Evolutionary conservation across 1,140 invertebrate species (phyloP), one percentile per base, ranked within the genome.

Genomic region (Drepana arcuata): DNA sequence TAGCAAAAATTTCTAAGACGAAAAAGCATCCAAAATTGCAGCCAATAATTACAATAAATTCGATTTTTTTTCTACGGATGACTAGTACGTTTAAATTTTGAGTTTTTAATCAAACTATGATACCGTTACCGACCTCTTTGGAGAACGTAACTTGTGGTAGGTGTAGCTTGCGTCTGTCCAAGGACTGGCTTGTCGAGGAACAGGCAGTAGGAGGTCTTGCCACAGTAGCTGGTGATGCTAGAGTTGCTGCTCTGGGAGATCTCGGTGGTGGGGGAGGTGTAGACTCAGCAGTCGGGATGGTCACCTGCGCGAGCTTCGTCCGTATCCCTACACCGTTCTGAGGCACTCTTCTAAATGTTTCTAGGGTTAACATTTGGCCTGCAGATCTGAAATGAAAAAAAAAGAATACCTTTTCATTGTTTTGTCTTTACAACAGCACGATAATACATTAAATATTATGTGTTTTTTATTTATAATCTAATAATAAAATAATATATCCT

Each of bases 121-220:
- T 87, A 29, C 88, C 88, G 49, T 85, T 90, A 92, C 90, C 91
- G 85, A 93, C 91, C 92, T 94, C 93, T 72, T 91, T 89, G 64
- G 87, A 93, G 83, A 93, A 94, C 16, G 92, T 92, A 60, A 94
- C 91, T 83, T 93, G 91, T 9, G 91, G 91, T 42, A 92, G 84
- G 50, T 90, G 88, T 9, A 91, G 73, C 43, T 89, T 85, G 63
- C 87, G 81, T 54, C 89, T 83, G 49, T 74, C 74, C 2, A 73
- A 48, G 1, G 66, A 77, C 36, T 71, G 67, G 52, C 73, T 74
- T 43, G 75, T 79, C 0, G 77, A 75, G 4, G 77, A 77, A 52
- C 79, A 81, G 14, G 78, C 85, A 15, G 86, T 88, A 12, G 87
- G 86, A 2, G 86, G 85, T 34, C 84, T 48, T 0, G 68, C 57